Percentiles rank a stretch among this genome's conserved stretches.
Conservation (phyloP, 2,888 invertebrate genomes). For the Meghimatium bilineatum region DNA sequence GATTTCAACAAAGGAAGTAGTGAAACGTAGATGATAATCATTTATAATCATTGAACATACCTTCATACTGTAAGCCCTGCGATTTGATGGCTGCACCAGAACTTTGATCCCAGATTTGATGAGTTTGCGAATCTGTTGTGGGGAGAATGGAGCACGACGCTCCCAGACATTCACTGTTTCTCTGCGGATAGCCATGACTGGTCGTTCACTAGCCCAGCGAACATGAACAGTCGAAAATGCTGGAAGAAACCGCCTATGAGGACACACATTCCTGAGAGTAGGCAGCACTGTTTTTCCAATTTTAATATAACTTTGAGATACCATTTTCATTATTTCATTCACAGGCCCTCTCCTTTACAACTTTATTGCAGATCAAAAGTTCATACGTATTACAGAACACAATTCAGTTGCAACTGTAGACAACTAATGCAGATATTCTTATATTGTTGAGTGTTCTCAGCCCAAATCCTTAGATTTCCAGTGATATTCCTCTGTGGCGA, state of each 20-base stretch:
- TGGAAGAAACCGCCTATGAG: background rate
- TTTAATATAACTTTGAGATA: background rate
- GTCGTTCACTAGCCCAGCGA: constrained; percentile 30
- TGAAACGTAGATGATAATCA: background rate
- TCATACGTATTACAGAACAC: background rate
- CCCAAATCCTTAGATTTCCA: background rate
- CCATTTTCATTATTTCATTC: background rate
- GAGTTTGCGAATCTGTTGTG: constrained; percentile 91
- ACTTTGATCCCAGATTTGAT: constrained; percentile 92
- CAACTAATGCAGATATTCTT: background rate
- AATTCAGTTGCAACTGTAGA: background rate
- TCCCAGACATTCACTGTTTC: constrained; percentile 80
- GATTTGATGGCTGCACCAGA: constrained; percentile 97
- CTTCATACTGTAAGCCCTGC: constrained; percentile 98
- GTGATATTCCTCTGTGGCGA: too few species aligned
- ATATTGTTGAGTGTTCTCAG: background rate
- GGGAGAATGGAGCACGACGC: constrained; percentile 94
- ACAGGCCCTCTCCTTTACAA: background rate
- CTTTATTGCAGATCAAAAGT: background rate
- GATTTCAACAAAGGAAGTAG: too few species aligned
- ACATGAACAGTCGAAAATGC: constrained; percentile 32
- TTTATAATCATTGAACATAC: constrained; percentile 75
- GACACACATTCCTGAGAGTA: background rate
- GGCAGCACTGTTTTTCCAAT: background rate
- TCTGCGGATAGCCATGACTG: constrained; percentile 75